Evolutionary conservation across 2,797 vertebrate genomes (phyloP).

Genomic region (Pelobates cultripes): DNA sequence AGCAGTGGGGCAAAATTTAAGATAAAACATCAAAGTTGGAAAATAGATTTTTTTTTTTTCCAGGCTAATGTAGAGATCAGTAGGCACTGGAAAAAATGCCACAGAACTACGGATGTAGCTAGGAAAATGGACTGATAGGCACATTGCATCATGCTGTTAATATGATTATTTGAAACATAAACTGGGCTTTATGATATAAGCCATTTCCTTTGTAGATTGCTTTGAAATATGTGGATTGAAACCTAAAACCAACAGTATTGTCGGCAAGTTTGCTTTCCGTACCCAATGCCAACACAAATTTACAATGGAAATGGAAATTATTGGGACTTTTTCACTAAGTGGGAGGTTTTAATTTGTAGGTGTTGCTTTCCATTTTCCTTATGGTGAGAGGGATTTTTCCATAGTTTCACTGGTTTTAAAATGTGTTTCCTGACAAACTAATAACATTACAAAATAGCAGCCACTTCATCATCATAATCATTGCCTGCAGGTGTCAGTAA

Average conservation of each 20-base stretch:
- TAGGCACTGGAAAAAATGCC: conserved; percentile 6
- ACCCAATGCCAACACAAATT: conserved; percentile 29
- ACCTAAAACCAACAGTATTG: conserved; percentile 26
- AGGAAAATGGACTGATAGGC: conserved; percentile 10
- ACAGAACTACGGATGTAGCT: conserved; percentile 19
- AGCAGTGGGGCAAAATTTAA: too few relatives aligned
- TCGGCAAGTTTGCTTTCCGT: conserved; percentile 36
- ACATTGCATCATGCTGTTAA: conserved; percentile 35
- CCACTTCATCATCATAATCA: conserved; percentile 22
- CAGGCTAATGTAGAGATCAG: too few relatives aligned
- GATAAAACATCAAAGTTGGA: too few relatives aligned
- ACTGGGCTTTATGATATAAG: conserved; percentile 20
- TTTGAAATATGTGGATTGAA: conserved; percentile 32
- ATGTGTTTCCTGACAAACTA: conserved; percentile 26
- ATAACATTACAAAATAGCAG: conserved; percentile 24
- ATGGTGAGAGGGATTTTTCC: conserved; percentile 40
- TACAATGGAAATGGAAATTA: conserved; percentile 36
- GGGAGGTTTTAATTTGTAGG: conserved; percentile 41
- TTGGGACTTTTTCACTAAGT: conserved; percentile 38
- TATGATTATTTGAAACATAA: conserved; percentile 21
- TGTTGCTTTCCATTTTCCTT: conserved; percentile 50
- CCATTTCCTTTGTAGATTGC: conserved; percentile 32
- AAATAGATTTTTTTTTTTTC: too few relatives aligned
- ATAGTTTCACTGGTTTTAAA: conserved; percentile 37
- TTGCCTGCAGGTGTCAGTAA: conserved; percentile 38